Evolutionary conservation across 2,888 invertebrate species (phyloP).

Genomic region (Drosophila mimetica): DNA sequence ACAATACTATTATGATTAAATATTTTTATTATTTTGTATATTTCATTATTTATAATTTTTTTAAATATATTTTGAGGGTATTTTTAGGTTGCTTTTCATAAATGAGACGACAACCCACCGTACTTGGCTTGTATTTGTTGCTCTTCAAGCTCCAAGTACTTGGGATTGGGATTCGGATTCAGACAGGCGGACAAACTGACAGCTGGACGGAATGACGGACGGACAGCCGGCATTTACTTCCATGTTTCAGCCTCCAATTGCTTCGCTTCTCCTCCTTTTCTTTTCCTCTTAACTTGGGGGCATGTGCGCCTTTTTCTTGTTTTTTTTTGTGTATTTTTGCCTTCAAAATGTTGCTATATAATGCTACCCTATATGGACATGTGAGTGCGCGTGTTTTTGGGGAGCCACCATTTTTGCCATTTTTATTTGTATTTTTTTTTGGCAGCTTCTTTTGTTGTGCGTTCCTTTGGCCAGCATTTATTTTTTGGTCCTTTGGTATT

Average conservation of each 20-base stretch:
- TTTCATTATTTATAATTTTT: neutral
- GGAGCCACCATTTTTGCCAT: slow-evolving; percentile 64
- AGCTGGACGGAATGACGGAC: slow-evolving; percentile 15
- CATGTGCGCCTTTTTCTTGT: slow-evolving; percentile 71
- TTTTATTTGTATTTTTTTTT: too few relatives aligned
- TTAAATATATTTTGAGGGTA: slow-evolving; percentile 1
- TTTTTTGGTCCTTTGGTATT: slow-evolving; percentile 15
- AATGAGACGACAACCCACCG: slow-evolving; percentile 10
- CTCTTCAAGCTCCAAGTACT: slow-evolving; percentile 66
- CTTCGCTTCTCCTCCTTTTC: slow-evolving; percentile 6
- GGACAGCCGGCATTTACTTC: slow-evolving; percentile 73
- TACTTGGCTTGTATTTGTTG: slow-evolving; percentile 56
- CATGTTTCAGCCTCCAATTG: slow-evolving; percentile 59
- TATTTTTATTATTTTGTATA: neutral
- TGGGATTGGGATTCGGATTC: slow-evolving; percentile 46
- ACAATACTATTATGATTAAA: too few relatives aligned
- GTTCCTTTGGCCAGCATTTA: neutral
- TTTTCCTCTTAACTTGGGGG: slow-evolving; percentile 48
- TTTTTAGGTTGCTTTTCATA: neutral
- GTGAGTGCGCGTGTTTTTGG: slow-evolving; percentile 31
- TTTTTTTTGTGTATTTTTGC: slow-evolving; percentile 21
- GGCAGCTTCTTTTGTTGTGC: slow-evolving; percentile 60
- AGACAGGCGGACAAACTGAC: slow-evolving; percentile 30
- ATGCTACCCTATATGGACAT: slow-evolving; percentile 39
- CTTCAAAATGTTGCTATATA: slow-evolving; percentile 30